Conservation (phyloP, 2,113 vertebrate species). For the Brevimyrus niger region DNA sequence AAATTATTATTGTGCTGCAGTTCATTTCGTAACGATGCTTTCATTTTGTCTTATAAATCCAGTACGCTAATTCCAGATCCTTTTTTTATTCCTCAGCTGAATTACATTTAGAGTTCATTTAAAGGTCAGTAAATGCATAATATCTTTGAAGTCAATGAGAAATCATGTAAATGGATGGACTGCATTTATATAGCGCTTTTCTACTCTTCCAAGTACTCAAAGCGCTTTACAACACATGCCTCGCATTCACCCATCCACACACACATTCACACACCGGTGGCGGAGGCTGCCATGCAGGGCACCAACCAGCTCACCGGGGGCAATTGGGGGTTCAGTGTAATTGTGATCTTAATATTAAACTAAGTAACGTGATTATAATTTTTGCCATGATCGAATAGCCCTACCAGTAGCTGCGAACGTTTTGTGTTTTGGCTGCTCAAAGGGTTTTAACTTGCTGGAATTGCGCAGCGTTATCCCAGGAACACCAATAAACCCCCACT, state of each 20-base stretch:
- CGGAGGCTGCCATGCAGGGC: too few species aligned
- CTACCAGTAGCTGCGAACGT: background rate
- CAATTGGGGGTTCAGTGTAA: too few species aligned
- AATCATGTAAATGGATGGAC: too few species aligned
- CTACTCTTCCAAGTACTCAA: too few species aligned
- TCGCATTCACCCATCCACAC: too few species aligned
- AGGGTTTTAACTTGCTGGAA: background rate
- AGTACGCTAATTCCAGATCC: background rate
- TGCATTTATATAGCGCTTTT: too few species aligned
- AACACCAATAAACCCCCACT: background rate
- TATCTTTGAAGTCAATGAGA: background rate
- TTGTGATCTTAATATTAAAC: background rate
- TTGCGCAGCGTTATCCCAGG: background rate
- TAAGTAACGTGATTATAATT: background rate
- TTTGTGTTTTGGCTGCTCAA: background rate
- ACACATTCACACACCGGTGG: too few species aligned
- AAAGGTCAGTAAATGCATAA: background rate
- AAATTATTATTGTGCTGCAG: background rate
- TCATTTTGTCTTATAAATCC: background rate
- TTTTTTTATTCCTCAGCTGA: background rate
- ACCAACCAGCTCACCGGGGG: too few species aligned
- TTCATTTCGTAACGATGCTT: background rate
- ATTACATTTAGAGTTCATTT: background rate
- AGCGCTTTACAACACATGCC: too few species aligned
- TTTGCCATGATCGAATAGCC: background rate